These are phyloP conservation scores for Brachionus sp. DNA, from an alignment of 1,140 invertebrate genomes.

Conservation along the genomic window DNA sequence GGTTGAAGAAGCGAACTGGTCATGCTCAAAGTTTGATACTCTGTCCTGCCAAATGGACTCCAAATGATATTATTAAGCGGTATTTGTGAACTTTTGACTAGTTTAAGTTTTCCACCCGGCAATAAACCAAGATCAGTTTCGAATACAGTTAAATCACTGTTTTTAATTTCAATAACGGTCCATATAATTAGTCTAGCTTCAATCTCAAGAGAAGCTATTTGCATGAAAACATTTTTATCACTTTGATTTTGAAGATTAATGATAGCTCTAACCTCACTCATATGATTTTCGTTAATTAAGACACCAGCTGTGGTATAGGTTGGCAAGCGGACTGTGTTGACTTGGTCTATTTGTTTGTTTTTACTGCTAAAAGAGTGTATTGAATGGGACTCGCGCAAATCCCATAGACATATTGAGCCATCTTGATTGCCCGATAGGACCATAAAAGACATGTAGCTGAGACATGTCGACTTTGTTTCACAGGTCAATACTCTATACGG, in stretches of 20 bases:
- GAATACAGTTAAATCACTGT: constrained; percentile 38
- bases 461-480: constrained; percentile 7
- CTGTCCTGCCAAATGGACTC: background rate
- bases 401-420: constrained; percentile 38
- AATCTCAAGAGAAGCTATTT: constrained; percentile 13
- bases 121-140: constrained; percentile 43
- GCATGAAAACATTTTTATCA: constrained; percentile 40
- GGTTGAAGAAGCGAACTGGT: constrained; percentile 1
- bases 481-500: constrained; percentile 6
- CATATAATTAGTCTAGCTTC: constrained; percentile 29
- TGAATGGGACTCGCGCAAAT: constrained; percentile 11
- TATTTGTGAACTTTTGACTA: constrained; percentile 43
- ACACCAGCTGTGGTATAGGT: constrained; percentile 37
- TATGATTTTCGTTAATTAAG: constrained; percentile 28
- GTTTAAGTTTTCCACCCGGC: constrained; percentile 28
- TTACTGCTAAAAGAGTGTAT: background rate
- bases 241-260: constrained; percentile 38
- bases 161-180: constrained; percentile 39
- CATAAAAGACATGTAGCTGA: constrained; percentile 17
- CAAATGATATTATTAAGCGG: background rate
- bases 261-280: constrained; percentile 30
- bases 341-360: background rate
- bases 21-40: constrained; percentile 39
- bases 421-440: constrained; percentile 21
- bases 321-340: background rate